A percentile compares a stretch with the other conserved stretches of the same genome.
phyloP scores from a whole-genome alignment of 2,888 invertebrate genomes.

The Leptinotarsa juncta region DNA sequence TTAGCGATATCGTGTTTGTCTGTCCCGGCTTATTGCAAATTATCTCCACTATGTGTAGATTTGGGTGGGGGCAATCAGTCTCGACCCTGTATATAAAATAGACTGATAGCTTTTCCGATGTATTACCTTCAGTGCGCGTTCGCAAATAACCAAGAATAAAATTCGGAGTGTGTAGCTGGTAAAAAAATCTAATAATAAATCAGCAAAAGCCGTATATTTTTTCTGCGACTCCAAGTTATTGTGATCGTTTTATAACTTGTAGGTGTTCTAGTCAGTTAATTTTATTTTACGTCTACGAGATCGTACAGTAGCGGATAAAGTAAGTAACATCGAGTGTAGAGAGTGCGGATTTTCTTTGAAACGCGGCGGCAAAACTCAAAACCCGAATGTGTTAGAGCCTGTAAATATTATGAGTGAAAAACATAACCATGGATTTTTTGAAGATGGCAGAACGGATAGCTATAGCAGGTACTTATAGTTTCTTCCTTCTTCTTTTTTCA shows the following conservation, averaged over 20 bases:
- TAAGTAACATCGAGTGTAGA: slow-evolving; percentile 19
- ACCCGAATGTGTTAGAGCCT: slow-evolving; percentile 24
- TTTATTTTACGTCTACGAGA: slow-evolving; percentile 8
- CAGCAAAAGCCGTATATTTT: slow-evolving; percentile 11
- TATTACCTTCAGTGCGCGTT: not conserved
- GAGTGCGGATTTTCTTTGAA: slow-evolving; percentile 2
- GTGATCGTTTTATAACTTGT: slow-evolving; percentile 22
- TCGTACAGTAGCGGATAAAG: slow-evolving; percentile 16
- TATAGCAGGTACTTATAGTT: slow-evolving; percentile 32
- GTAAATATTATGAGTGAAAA: slow-evolving; percentile 38
- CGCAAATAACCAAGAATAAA: not conserved
- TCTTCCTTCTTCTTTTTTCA: not conserved
- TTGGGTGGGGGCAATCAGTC: not conserved
- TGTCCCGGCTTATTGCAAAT: not conserved
- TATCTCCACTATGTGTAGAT: not conserved
- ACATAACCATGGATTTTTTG: slow-evolving; percentile 44
- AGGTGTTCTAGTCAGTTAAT: not conserved
- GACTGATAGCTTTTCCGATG: slow-evolving; percentile 18
- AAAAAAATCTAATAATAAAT: slow-evolving; percentile 27
- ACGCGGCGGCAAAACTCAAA: not conserved
- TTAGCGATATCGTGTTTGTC: no score
- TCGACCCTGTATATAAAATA: slow-evolving; percentile 27
- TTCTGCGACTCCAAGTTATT: slow-evolving; percentile 11
- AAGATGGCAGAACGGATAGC: slow-evolving; percentile 41
- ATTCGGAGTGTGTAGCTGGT: not conserved